These are phyloP conservation scores for Parotocinclus haroldoi DNA, from an alignment of 2,797 vertebrate genomes.

Conservation along the genomic window DNA sequence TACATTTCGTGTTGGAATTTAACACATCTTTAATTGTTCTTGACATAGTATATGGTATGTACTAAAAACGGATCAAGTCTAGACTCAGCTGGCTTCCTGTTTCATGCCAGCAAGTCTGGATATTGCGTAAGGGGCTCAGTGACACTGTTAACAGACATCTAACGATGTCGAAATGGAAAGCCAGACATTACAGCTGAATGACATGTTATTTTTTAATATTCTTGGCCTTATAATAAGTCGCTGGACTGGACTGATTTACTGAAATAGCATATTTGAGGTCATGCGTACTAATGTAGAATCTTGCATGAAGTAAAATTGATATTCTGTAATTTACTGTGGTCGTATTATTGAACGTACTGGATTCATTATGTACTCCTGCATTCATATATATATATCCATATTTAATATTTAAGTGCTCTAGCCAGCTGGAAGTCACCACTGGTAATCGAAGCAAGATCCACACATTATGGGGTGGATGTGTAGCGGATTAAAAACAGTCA, in stretches of 20 bases:
- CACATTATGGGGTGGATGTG: no score
- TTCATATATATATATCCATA: background rate
- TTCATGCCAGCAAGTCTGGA: background rate
- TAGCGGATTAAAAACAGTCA: no score
- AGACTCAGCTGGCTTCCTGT: background rate
- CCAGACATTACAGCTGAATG: constrained; percentile 13
- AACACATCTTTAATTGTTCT: no score
- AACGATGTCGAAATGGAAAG: constrained; percentile 4
- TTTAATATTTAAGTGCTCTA: background rate
- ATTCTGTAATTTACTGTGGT: no score
- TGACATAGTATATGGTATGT: background rate
- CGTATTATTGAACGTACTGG: no score
- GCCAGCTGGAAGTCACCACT: no score
- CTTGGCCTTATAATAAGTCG: constrained; percentile 38
- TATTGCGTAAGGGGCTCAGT: no score
- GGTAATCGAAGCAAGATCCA: no score
- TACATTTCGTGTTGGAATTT: no score
- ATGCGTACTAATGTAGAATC: no score
- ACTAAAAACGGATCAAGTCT: background rate
- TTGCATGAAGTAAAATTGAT: no score
- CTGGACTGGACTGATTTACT: background rate
- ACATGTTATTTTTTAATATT: constrained; percentile 32
- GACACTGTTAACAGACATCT: constrained; percentile 13
- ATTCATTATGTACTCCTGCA: background rate
- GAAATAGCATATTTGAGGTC: no score